A percentile compares a stretch with the other conserved stretches of the same genome.
Conservation (phyloP, 2,113 vertebrate genomes). For the Pogonocichla stellata region DNA sequence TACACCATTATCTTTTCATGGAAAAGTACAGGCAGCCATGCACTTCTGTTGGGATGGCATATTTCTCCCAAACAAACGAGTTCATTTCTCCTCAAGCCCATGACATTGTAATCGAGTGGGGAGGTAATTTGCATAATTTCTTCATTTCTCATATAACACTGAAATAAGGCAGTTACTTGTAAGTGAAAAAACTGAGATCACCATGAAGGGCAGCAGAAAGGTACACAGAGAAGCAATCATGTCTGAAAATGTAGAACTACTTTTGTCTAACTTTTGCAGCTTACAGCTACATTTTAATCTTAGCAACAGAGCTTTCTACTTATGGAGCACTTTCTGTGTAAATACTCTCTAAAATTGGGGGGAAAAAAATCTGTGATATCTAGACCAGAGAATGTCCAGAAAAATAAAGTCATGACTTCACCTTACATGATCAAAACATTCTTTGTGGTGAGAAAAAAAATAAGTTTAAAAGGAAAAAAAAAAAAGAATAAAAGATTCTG, state of each 20-base stretch:
- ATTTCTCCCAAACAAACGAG: neutral
- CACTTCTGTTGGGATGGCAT: neutral
- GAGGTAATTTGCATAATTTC: neutral
- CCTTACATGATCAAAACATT: neutral
- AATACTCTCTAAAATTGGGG: neutral
- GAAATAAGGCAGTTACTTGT: neutral
- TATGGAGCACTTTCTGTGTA: neutral
- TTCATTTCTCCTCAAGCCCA: neutral
- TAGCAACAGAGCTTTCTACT: neutral
- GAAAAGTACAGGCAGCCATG: neutral
- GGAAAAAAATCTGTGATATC: accelerated
- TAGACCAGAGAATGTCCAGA: neutral
- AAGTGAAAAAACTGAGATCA: neutral
- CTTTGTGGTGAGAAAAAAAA: neutral
- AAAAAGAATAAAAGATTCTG: neutral
- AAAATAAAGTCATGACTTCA: neutral
- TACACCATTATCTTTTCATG: neutral
- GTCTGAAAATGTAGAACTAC: neutral
- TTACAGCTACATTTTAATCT: neutral
- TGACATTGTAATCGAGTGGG: neutral
- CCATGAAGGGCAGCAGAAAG: neutral
- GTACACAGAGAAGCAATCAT: neutral
- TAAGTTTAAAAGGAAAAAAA: too few species aligned
- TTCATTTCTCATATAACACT: neutral
- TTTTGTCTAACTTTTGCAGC: neutral